A percentile compares a stretch with the other conserved stretches of the same genome.
These are phyloP conservation scores for Eurytemora carolleeae DNA, from an alignment of 1,140 invertebrate genomes.

Conservation along the genomic window DNA sequence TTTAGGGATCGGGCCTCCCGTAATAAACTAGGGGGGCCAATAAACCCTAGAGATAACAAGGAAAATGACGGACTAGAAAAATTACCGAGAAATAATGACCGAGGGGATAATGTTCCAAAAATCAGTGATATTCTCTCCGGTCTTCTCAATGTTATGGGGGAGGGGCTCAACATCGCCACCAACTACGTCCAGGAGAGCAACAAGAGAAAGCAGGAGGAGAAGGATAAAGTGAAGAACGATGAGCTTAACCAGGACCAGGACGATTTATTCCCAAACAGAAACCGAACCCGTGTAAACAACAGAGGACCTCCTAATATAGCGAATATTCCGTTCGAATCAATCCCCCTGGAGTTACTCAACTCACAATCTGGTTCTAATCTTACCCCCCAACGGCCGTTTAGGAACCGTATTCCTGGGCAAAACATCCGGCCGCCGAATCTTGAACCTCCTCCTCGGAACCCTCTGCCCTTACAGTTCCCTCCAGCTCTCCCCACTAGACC, in stretches of 20 bases:
- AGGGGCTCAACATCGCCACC: conserved; percentile 8
- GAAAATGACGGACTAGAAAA: background rate
- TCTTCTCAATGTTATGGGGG: conserved; percentile 10
- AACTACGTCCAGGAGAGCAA: conserved; percentile 10
- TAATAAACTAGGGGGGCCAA: background rate
- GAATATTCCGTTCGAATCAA: conserved; percentile 42
- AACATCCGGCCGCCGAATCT: conserved; percentile 20
- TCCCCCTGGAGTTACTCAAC: conserved; percentile 39
- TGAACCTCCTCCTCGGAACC: background rate
- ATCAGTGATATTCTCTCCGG: conserved; percentile 7
- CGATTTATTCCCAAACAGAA: conserved; percentile 26
- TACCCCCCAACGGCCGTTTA: conserved; percentile 5
- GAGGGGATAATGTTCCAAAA: background rate
- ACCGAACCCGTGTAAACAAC: conserved; percentile 53
- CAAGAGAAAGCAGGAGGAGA: background rate
- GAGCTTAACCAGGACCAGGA: background rate
- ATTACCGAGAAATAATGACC: background rate
- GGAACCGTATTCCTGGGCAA: conserved; percentile 4
- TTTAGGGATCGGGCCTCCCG: background rate
- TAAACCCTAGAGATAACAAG: background rate
- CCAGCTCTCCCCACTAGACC: conserved; percentile 23
- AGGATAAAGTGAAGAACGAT: background rate
- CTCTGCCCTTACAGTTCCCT: conserved; percentile 25
- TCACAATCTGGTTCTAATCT: conserved; percentile 24
- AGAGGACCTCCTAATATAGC: conserved; percentile 59